Evolutionary conservation across 2,797 vertebrate genomes (phyloP).

Genomic region (Melanotaenia boesemani): DNA sequence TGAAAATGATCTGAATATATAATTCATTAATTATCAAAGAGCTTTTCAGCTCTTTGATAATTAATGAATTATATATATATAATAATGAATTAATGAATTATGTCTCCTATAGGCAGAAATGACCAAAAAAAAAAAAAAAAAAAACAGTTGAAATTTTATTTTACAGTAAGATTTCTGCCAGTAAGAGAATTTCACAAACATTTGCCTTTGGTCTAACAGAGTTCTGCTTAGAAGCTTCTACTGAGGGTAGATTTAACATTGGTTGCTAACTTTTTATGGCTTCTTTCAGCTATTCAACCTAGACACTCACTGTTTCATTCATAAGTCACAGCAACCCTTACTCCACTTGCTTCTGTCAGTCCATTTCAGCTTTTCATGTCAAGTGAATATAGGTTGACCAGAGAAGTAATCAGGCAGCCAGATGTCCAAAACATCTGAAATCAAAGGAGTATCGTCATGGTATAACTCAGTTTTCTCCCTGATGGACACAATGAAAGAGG

Average conservation of each 20-base stretch:
- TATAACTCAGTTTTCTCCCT: background rate
- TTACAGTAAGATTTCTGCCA: background rate
- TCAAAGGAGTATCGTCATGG: background rate
- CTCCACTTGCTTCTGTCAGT: conserved; percentile 31
- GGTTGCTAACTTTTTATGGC: conserved; percentile 2
- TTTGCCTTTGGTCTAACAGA: conserved; percentile 28
- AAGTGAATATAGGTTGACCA: conserved; percentile 24
- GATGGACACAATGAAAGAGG: background rate
- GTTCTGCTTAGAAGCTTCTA: conserved; percentile 4
- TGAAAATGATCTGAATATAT: too few species aligned
- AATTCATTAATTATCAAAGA: too few species aligned
- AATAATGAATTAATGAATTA: too few species aligned
- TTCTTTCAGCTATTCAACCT: conserved; percentile 46
- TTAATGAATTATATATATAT: background rate
- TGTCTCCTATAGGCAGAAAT: background rate
- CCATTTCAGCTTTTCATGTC: conserved; percentile 31
- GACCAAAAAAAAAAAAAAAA: too few species aligned
- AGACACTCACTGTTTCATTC: conserved; percentile 26
- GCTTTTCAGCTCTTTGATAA: too few species aligned
- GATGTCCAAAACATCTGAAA: conserved; percentile 7
- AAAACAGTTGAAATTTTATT: background rate
- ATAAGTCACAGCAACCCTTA: conserved; percentile 34
- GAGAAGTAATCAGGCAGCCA: conserved; percentile 14
- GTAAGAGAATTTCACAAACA: conserved; percentile 10
- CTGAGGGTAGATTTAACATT: conserved; percentile 38